Conservation (phyloP, 2,888 invertebrate genomes). For the Heliconius charithonia region DNA sequence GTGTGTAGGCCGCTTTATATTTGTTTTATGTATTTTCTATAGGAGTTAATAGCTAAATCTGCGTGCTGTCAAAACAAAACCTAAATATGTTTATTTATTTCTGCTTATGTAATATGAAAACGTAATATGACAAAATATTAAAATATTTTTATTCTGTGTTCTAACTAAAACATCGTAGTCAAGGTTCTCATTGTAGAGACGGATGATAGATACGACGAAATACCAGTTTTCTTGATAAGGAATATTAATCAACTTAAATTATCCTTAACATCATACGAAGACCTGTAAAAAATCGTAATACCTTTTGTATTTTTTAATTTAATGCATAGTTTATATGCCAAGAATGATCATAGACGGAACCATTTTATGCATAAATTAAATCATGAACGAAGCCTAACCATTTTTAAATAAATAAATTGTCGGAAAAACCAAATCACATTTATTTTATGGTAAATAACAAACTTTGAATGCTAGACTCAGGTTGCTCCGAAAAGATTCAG, state of each 20-base stretch:
- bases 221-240: conserved; percentile 36
- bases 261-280: conserved; percentile 5
- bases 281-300: conserved; percentile 8
- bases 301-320: conserved; percentile 10
- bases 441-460: neutral
- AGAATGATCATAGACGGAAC: neutral
- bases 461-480: neutral
- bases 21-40: conserved; percentile 1
- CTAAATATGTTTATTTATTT: neutral
- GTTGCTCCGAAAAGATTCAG: neutral
- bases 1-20: conserved; percentile 19
- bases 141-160: neutral
- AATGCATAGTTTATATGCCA: conserved; percentile 7
- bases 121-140: neutral
- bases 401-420: neutral
- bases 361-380: conserved; percentile 1
- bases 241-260: conserved; percentile 34
- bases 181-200: conserved; percentile 33
- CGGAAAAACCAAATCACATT: neutral
- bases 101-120: too few relatives aligned
- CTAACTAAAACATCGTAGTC: conserved; percentile 7
- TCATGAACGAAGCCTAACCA: neutral
- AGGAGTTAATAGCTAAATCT: neutral
- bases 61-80: neutral
- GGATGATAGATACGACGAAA: conserved; percentile 33